Percentiles rank a stretch among this genome's conserved stretches.
phyloP scores from a whole-genome alignment of 2,113 vertebrate genomes.

The Phycodurus eques region DNA sequence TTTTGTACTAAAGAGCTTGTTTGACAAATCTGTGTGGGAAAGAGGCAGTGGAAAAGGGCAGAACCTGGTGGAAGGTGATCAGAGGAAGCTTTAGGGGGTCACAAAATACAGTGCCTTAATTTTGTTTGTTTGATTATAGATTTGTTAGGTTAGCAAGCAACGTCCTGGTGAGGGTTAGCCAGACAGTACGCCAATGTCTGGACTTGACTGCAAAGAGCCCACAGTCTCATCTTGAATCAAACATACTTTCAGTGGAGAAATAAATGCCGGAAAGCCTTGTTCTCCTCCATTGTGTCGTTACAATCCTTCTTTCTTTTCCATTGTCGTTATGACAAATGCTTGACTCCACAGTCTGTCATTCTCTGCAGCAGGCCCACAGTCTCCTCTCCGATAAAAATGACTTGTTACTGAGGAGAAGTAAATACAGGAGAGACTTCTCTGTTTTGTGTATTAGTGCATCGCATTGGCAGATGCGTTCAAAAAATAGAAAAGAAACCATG shows the following conservation, averaged over 20 bases:
- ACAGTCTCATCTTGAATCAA: background rate
- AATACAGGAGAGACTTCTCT: too few species aligned
- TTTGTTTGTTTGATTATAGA: background rate
- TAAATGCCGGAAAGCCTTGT: background rate
- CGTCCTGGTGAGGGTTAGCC: background rate
- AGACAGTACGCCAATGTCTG: background rate
- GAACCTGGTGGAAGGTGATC: background rate
- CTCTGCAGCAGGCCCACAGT: too few species aligned
- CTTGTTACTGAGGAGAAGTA: too few species aligned
- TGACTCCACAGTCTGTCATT: too few species aligned
- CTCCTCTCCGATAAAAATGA: too few species aligned
- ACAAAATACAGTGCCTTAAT: background rate
- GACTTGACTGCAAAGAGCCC: background rate
- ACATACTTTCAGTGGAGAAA: background rate
- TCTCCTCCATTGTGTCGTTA: background rate
- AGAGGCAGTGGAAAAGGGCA: background rate
- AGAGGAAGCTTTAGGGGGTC: background rate
- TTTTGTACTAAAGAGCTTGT: constrained; percentile 1
- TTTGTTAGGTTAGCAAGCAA: background rate
- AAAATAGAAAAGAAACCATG: too few species aligned
- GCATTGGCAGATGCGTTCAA: too few species aligned
- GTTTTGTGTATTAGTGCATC: too few species aligned
- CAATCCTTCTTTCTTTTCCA: too few species aligned
- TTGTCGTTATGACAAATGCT: too few species aligned
- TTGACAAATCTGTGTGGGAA: constrained; percentile 2